phyloP scores from a whole-genome alignment of 2,888 invertebrate genomes.

The Arctia plantaginis region DNA sequence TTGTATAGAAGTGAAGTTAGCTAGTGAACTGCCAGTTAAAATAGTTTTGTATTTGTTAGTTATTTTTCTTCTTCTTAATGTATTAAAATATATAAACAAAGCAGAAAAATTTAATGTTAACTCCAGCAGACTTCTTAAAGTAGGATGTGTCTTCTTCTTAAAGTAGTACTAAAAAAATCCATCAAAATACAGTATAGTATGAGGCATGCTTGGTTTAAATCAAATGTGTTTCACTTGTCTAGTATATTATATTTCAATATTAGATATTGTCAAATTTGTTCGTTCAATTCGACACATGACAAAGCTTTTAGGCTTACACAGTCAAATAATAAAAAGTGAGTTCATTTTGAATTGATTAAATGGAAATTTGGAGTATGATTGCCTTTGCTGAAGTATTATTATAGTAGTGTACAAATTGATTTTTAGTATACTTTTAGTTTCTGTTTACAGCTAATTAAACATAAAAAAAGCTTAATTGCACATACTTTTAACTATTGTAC shows the following conservation, averaged over 20 bases:
- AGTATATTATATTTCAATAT: constrained; percentile 2
- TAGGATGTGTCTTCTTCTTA: too few relatives aligned
- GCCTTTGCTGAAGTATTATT: background rate
- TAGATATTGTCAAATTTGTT: constrained; percentile 3
- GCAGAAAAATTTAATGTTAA: background rate
- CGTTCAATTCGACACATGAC: background rate
- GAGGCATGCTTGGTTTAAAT: constrained; percentile 20
- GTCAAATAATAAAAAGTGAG: constrained; percentile 1
- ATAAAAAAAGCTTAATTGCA: too few relatives aligned
- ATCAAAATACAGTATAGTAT: constrained; percentile 17
- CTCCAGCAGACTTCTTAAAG: background rate
- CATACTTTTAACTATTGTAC: too few relatives aligned
- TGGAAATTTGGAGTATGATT: background rate
- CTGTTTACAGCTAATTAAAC: too few relatives aligned
- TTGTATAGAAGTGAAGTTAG: too few relatives aligned
- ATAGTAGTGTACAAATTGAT: background rate
- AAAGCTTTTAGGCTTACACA: constrained; percentile 5
- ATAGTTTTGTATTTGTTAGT: too few relatives aligned
- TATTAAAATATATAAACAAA: too few relatives aligned
- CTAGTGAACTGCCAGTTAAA: too few relatives aligned
- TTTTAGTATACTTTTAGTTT: background rate
- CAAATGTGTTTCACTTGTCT: constrained; percentile 9
- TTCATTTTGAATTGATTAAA: background rate
- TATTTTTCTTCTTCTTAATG: too few relatives aligned
- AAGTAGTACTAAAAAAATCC: too few relatives aligned